Evolutionary conservation across 2,888 invertebrate genomes (phyloP).

Genomic region (Ligdia adustata): DNA sequence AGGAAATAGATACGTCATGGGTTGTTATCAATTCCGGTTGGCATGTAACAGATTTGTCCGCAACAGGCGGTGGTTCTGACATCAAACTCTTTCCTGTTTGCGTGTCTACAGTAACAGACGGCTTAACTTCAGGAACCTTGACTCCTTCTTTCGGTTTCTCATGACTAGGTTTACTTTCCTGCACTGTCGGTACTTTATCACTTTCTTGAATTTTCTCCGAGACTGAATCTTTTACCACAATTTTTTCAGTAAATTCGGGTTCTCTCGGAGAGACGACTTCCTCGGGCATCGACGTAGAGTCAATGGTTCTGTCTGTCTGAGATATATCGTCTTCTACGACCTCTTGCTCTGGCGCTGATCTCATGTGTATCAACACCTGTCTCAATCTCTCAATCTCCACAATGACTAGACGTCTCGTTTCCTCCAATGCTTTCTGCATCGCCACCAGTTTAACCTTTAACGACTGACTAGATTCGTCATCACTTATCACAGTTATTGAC

Average conservation of each 20-base stretch:
- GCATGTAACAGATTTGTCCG: constrained; percentile 73
- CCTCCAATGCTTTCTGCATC: constrained; percentile 83
- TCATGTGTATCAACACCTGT: constrained; percentile 70
- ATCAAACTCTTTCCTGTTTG: constrained; percentile 87
- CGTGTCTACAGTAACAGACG: constrained; percentile 81
- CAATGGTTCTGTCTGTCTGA: constrained; percentile 86
- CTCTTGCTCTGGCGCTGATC: constrained; percentile 66
- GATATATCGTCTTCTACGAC: constrained; percentile 75
- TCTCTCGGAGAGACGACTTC: constrained; percentile 82
- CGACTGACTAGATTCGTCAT: constrained; percentile 77
- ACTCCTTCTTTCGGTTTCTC: constrained; percentile 34
- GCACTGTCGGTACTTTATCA: constrained; percentile 43
- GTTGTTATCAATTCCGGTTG: constrained; percentile 62
- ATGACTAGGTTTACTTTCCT: constrained; percentile 51
- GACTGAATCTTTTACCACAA: constrained; percentile 34
- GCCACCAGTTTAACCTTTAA: constrained; percentile 83
- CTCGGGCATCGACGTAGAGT: constrained; percentile 89
- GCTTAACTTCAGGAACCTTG: constrained; percentile 44
- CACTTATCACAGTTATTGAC: constrained; percentile 72
- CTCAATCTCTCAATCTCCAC: constrained; percentile 83
- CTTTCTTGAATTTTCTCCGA: constrained; percentile 48
- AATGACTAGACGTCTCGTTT: constrained; percentile 85
- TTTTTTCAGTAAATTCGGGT: constrained; percentile 44
- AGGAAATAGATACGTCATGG: constrained; percentile 80
- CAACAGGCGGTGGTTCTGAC: constrained; percentile 67